These are phyloP conservation scores for Antheraea assamensis DNA, from an alignment of 2,888 invertebrate genomes.

Conservation along the genomic window DNA sequence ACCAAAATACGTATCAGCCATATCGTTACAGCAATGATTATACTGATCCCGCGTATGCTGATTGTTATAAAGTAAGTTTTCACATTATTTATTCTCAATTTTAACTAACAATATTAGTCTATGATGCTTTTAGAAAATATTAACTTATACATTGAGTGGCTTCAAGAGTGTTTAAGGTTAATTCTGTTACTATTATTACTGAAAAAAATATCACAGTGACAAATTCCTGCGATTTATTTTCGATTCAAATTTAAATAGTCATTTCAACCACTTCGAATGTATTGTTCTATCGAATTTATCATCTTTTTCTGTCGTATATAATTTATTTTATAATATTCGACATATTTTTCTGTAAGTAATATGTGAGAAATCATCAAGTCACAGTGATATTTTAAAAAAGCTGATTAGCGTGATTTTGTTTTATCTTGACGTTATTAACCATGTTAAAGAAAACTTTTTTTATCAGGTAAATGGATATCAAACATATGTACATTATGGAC, in stretches of 20 bases:
- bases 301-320: background rate
- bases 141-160: no score
- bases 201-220: background rate
- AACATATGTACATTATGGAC: conserved; percentile 93
- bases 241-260: background rate
- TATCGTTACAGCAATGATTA: conserved; percentile 88
- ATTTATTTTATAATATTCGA: no score
- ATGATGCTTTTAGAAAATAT: background rate
- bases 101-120: background rate
- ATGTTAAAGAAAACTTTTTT: background rate
- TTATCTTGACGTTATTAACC: background rate
- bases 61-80: conserved; percentile 84
- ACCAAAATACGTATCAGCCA: conserved; percentile 77
- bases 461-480: conserved; percentile 90
- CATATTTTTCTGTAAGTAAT: no score
- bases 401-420: background rate
- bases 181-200: background rate
- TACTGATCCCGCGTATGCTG: conserved; percentile 89
- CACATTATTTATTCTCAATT: background rate
- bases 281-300: no score
- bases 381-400: background rate
- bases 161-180: background rate
- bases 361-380: no score
- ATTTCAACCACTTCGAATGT: background rate
- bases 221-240: background rate